These are phyloP conservation scores for Epsilonema sp. DNA, from an alignment of 2,888 invertebrate species.

Conservation along the genomic window DNA sequence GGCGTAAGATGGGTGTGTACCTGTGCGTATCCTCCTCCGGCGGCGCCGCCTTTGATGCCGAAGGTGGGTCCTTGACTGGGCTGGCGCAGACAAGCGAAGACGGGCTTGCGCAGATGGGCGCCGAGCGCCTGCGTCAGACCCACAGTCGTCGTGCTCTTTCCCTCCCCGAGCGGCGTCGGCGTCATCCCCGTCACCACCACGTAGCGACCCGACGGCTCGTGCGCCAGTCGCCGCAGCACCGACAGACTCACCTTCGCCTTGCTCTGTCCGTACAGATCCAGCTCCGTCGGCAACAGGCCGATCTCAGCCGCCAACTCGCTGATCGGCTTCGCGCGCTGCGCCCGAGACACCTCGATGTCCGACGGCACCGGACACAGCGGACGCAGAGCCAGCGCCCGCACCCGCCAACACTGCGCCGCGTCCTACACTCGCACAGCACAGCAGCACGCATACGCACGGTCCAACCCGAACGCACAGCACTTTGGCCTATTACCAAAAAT, in stretches of 20 bases:
- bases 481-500: too few species aligned
- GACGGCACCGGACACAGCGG: conserved; percentile 54
- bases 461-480: too few species aligned
- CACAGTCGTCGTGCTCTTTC: conserved; percentile 71
- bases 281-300: conserved; percentile 47
- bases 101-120: conserved; percentile 53
- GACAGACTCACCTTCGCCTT: conserved; percentile 78
- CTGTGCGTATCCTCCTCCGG: conserved; percentile 82
- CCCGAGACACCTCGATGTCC: conserved; percentile 71
- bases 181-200: conserved; percentile 88
- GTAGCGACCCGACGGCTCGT: conserved; percentile 59
- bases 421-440: too few species aligned
- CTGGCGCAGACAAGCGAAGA: conserved; percentile 80
- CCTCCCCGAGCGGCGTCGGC: conserved; percentile 95
- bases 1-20: too few species aligned
- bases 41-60: conserved; percentile 91
- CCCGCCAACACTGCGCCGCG: conserved; percentile 44
- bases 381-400: conserved; percentile 46
- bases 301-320: conserved; percentile 7
- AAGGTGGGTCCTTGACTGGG: conserved; percentile 98
- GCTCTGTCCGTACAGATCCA: conserved; percentile 70
- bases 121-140: conserved; percentile 63
- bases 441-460: too few species aligned
- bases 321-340: conserved; percentile 30
- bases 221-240: conserved; percentile 51